Percentiles rank a stretch among this genome's conserved stretches.
phyloP scores from a whole-genome alignment of 2,888 invertebrate genomes.

The Imbricaverruca yamaguchii region DNA sequence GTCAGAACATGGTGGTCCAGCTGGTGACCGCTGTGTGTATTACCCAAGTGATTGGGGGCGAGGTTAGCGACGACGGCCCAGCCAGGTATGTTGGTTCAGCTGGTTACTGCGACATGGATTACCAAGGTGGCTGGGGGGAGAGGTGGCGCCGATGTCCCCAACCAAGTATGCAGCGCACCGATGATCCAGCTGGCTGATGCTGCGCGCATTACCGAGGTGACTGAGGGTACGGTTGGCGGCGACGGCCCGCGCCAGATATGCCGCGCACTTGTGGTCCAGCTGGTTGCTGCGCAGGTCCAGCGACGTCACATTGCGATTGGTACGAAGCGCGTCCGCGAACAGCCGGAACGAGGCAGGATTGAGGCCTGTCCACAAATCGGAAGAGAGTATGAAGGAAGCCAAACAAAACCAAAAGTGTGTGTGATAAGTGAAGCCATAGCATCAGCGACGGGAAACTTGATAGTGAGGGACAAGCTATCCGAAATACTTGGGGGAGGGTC shows the following conservation, averaged over 20 bases:
- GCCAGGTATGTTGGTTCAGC: neutral
- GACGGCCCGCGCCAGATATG: neutral
- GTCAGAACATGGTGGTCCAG: too few relatives aligned
- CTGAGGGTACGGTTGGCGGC: neutral
- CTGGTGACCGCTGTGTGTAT: too few relatives aligned
- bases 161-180: neutral
- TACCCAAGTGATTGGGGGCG: too few relatives aligned
- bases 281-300: slow-evolving; percentile 15
- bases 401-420: neutral
- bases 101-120: neutral
- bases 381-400: neutral
- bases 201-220: neutral
- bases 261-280: neutral
- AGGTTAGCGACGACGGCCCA: too few relatives aligned
- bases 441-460: neutral
- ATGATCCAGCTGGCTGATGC: neutral
- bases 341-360: neutral
- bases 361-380: neutral
- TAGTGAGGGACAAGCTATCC: neutral
- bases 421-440: neutral
- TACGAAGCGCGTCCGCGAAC: neutral
- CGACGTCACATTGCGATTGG: neutral
- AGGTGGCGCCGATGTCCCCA: neutral
- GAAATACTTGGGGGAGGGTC: too few relatives aligned
- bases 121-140: neutral